Evolutionary conservation across 1,140 invertebrate species (phyloP).

Genomic region (Papilio polyxenes): DNA sequence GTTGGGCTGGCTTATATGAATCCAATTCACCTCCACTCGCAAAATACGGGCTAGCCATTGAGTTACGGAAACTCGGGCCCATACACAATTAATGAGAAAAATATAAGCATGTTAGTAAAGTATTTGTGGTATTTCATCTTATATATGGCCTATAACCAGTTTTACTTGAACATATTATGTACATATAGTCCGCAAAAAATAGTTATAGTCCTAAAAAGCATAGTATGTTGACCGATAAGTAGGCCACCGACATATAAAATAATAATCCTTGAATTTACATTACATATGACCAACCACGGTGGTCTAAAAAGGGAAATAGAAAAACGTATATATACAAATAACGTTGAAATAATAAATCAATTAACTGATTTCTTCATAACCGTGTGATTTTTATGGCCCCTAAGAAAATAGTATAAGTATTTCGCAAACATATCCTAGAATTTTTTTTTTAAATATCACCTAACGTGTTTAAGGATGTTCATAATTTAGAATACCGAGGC

Average conservation of each 20-base stretch:
- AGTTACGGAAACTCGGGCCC: no score
- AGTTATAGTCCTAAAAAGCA: neutral
- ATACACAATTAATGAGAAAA: no score
- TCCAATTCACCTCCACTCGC: no score
- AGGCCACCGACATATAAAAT: neutral
- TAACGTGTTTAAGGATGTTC: neutral
- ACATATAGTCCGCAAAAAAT: neutral
- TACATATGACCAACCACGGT: neutral
- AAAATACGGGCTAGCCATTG: no score
- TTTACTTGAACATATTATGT: neutral
- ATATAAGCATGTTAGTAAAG: no score
- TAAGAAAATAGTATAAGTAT: slow-evolving; percentile 7
- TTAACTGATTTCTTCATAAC: slow-evolving; percentile 8
- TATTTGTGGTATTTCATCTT: neutral
- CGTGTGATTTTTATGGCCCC: slow-evolving; percentile 34
- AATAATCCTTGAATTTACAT: neutral
- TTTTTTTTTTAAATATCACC: neutral
- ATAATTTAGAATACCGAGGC: neutral
- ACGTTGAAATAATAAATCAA: neutral
- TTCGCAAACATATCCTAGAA: slow-evolving; percentile 10
- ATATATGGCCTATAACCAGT: neutral
- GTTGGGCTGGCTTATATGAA: no score
- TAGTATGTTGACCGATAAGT: neutral
- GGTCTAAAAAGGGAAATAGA: neutral
- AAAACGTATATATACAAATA: neutral